phyloP scores from a whole-genome alignment of 92 coral and sea anemone species.

The Zoanthus sociatus region DNA sequence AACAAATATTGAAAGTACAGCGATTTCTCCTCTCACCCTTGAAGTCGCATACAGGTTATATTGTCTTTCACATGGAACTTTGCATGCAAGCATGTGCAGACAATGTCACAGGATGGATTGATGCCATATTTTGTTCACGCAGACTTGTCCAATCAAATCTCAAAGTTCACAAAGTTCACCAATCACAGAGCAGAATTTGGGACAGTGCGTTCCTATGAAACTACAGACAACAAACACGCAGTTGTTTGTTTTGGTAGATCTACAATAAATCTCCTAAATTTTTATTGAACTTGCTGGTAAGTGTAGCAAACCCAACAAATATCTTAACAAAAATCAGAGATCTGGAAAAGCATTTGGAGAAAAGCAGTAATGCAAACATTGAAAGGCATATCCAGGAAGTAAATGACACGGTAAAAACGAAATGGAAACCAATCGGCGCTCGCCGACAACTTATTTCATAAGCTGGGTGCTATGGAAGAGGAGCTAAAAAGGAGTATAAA shows the following conservation, averaged over 20 bases:
- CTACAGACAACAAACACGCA: neutral
- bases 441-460: neutral
- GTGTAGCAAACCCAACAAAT: slow-evolving; percentile 9
- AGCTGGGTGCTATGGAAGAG: neutral
- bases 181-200: neutral
- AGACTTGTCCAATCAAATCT: neutral
- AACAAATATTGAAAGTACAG: neutral
- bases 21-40: neutral
- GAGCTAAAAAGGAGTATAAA: neutral
- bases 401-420: slow-evolving; percentile 14
- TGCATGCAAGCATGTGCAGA: neutral
- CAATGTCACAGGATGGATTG: neutral
- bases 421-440: slow-evolving; percentile 14
- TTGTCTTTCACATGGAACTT: neutral
- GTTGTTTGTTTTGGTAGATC: no score
- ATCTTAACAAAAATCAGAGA: slow-evolving; percentile 15
- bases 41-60: neutral
- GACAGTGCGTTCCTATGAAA: neutral
- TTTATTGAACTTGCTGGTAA: neutral
- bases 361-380: slow-evolving; percentile 18
- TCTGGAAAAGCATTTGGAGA: slow-evolving; percentile 12
- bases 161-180: neutral
- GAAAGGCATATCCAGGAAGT: neutral
- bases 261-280: no score
- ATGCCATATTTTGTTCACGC: neutral